Base-by-base conservation (phyloP, 2,888 invertebrate genomes). In the Nemotelus pantherinus region DNA sequence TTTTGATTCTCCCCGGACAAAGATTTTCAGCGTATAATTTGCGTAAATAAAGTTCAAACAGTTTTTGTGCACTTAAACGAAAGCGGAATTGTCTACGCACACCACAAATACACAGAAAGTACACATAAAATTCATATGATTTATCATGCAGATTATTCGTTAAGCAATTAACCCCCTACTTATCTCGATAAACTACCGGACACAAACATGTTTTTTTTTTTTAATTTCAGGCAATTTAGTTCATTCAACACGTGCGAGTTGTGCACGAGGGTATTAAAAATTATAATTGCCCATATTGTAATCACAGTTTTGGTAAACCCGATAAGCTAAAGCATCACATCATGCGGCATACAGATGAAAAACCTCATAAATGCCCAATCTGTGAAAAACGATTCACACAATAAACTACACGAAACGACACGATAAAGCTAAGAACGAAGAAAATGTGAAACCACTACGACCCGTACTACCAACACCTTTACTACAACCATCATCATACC, bases 321-420 rank as follows among this genome's bases (percentile, higher is more conserved):
- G 77, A 72, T 58, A 76, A 76, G 2, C 44, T 79, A n/a, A 79
- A 79, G 68, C 76, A 77, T 70, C 79, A 79, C 48, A 39, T 67
- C 25, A 79, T 79, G 79, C 77, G 70, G 45, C 79, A 79, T 55
- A 79, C 79, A 3, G 79, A 77, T 39, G 79, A 79, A 55, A 72
- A 64, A 50, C 79, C 79, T 3, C 74, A 68, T 55, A 53, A 72
- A 50, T 79, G 79, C 57, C 25, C 45, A 2, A 39, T 57, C 45
- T 79, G 79, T 64, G 74, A 48, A 41, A 78, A 70, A 53, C 41
- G 77, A 10, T 79, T 79, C 65, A 79, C 78, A 50, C 79, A 79
- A 50, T 41, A 58, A 25, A 65, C 64, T 58, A 72, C 78, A 60
- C 50, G 48, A 79, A 78, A 57, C 39, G 48, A 7, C 78, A 79